Evolutionary conservation across 2,113 vertebrate genomes (phyloP).

Genomic region (Craseonycteris thonglongyai): DNA sequence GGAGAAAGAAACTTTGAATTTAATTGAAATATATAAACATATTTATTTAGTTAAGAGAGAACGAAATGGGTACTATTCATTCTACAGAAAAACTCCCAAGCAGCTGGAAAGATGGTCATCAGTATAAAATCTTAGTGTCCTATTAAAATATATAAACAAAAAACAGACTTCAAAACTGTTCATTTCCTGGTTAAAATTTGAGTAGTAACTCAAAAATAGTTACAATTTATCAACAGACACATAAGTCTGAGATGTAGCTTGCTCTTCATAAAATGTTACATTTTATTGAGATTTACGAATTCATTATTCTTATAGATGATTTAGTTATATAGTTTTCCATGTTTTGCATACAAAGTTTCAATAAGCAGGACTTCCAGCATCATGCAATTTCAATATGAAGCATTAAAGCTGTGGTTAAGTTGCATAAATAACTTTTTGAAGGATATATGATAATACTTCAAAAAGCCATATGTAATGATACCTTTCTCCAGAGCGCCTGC

Average conservation of each 20-base stretch:
- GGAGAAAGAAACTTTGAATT: neutral
- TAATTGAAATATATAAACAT: neutral
- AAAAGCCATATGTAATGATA: neutral
- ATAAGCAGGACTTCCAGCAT: neutral
- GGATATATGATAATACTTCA: too few relatives aligned
- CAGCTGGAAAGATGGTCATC: neutral
- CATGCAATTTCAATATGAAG: neutral
- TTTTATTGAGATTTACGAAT: slow-evolving; percentile 34
- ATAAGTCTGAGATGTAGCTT: neutral
- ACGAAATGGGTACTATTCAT: neutral
- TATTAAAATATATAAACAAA: slow-evolving; percentile 2
- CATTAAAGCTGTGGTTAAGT: neutral
- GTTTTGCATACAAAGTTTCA: neutral
- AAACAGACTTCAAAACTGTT: neutral
- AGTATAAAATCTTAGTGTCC: neutral
- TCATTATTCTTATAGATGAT: slow-evolving; percentile 15
- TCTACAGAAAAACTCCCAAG: neutral
- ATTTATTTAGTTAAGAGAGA: neutral
- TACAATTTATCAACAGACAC: slow-evolving; percentile 4
- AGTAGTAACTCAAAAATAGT: neutral
- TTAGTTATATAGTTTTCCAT: neutral
- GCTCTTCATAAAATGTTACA: neutral
- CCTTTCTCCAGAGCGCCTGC: neutral
- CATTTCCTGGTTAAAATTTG: neutral
- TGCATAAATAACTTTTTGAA: neutral